phyloP scores from a whole-genome alignment of 2,888 invertebrate genomes.

The Podabrus alpinus region DNA sequence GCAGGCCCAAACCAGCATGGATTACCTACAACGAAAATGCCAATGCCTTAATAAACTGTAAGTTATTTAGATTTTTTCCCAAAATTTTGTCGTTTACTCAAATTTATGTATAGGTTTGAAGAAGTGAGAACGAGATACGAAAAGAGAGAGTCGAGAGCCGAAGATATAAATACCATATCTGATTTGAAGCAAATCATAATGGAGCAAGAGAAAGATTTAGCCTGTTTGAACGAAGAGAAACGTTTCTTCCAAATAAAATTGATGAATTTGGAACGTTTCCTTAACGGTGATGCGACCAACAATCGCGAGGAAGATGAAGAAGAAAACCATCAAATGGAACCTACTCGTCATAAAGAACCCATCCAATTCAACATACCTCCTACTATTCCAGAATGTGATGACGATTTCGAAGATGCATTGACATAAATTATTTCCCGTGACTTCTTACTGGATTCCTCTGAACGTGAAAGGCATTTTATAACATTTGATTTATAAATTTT shows the following conservation, averaged over 20 bases:
- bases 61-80: slow-evolving; percentile 48
- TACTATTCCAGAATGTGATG: slow-evolving; percentile 52
- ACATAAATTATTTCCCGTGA: slow-evolving; percentile 1
- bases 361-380: slow-evolving; percentile 47
- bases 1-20: slow-evolving; percentile 59
- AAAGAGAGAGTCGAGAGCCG: slow-evolving; percentile 60
- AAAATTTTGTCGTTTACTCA: not conserved
- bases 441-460: not conserved
- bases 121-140: slow-evolving; percentile 64
- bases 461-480: not conserved
- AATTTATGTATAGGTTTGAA: slow-evolving; percentile 56
- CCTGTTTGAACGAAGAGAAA: slow-evolving; percentile 61
- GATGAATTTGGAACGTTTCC: slow-evolving; percentile 42
- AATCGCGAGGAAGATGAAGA: slow-evolving; percentile 16
- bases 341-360: not conserved
- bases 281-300: slow-evolving; percentile 1
- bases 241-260: slow-evolving; percentile 62
- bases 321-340: not conserved
- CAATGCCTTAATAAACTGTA: slow-evolving; percentile 66
- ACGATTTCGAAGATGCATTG: slow-evolving; percentile 36
- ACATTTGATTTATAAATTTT: not conserved
- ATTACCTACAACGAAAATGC: slow-evolving; percentile 65
- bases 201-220: slow-evolving; percentile 62
- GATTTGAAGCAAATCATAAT: slow-evolving; percentile 62
- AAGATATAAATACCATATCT: slow-evolving; percentile 61